Evolutionary conservation across 2,797 vertebrate species (phyloP), one percentile per base, ranked within the genome.

Genomic region (Xenopus petersii): DNA sequence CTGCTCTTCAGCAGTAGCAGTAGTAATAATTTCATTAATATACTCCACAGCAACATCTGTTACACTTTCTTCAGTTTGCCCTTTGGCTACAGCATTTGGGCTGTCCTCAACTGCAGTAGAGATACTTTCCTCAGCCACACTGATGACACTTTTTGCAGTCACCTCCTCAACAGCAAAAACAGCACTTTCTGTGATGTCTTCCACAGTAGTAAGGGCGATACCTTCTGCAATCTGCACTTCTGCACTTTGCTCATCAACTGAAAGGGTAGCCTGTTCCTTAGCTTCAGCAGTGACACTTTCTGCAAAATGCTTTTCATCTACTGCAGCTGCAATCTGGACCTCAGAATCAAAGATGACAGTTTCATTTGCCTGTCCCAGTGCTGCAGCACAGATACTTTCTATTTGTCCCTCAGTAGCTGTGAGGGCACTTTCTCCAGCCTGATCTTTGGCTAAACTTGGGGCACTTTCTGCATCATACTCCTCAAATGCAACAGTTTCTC

Each of bases 61-160:
- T 67, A 8, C 76, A 70, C 79, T 84, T 79, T 89, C 12, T 73
- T 86, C 78, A 69, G 84, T 73, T 6, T 79, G 72, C 2, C 77
- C 79, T 59, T 84, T 84, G 26, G 10, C 58, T 26, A 17, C 1
- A 60, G 17, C 24, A 26, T 5, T 5, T 21, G 12, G 1, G 64
- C 47, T n/a, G 81, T 81, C 7, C 8, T 24, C 17, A 60, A 12
- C 12, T 17, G 16, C 16, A 15, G 7, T 26, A 24, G 58, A 13
- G 13, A 6, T 16, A 15, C 67, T 58, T 59, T 26, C 55, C 55
- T 56, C 16, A n/a, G 55, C 8, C 15, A 17, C 55, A n/a, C 8
- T 56, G 55, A 16, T 9, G 5, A 26, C 10, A 48, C 9, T 1
- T 47, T 73, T 51, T 30, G 15, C 15, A 49, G 36, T 12, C 33